Conservation (phyloP, 2,888 invertebrate species). For the Cryptocephalus moraei region DNA sequence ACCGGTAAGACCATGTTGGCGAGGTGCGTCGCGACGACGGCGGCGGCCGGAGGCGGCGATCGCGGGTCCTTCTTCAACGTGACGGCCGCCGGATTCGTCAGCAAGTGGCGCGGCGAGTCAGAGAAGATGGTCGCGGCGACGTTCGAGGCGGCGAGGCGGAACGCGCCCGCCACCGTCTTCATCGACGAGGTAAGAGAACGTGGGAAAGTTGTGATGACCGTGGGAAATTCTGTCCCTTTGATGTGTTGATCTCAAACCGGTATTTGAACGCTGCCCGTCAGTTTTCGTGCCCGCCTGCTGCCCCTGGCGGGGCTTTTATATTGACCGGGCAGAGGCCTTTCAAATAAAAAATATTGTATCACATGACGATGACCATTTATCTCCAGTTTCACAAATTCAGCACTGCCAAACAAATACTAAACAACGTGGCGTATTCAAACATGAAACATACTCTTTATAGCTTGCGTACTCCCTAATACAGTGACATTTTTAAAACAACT, state of each 20-base stretch:
- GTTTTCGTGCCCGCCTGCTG: constrained; percentile 16
- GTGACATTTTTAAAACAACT: too few species aligned
- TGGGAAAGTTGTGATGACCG: too few species aligned
- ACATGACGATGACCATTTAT: constrained; percentile 1
- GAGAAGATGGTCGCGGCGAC: constrained; percentile 85
- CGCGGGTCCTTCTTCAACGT: constrained; percentile 78
- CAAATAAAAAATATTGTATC: constrained; percentile 3
- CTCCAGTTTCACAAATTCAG: too few species aligned
- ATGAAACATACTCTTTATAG: too few species aligned
- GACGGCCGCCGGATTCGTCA: constrained; percentile 79
- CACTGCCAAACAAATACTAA: too few species aligned
- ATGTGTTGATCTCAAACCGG: too few species aligned
- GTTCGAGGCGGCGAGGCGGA: constrained; percentile 69
- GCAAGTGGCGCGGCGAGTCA: constrained; percentile 94
- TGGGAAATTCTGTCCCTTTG: too few species aligned
- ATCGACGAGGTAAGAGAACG: constrained; percentile 76
- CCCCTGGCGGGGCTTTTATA: background rate
- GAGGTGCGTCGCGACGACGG: constrained; percentile 68
- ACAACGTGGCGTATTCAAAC: too few species aligned
- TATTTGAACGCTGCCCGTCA: background rate
- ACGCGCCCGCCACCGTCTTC: constrained; percentile 85
- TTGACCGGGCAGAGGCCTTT: background rate
- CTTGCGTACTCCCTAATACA: too few species aligned
- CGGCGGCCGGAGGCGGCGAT: constrained; percentile 70
- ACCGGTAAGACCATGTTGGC: constrained; percentile 87